Evolutionary conservation across 2,797 vertebrate genomes (phyloP), one percentile per base, ranked within the genome.

Genomic region (Neosilurus mollespiculum): DNA sequence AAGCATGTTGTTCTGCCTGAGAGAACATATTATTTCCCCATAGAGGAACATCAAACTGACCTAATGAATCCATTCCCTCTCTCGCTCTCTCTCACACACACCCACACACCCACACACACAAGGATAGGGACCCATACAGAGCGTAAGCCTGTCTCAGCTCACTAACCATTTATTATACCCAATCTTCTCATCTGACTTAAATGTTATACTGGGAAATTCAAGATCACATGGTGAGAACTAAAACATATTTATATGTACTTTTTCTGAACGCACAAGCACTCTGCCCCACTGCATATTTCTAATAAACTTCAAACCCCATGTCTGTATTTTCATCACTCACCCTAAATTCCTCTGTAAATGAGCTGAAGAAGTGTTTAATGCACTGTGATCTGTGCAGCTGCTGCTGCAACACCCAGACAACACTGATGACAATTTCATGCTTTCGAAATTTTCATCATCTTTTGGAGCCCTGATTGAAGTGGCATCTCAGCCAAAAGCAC

Each of bases 321-420:
- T 14, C 9, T n/a, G 59, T n/a, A 59, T 64, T n/a, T 75, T 62
- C 43, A 84, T 75, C 51, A 75, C 30, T 30, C 22, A 30, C 34
- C 18, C 30, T 61, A 62, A 73, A 65, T 80, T 58, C 77, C 26
- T 65, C 71, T 15, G 64, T 58, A 77, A 86, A 81, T 49, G 30
- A 43, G 66, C 16, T 76, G 69, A 83, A 64, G 66, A 12, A 59
- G 77, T 72, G 79, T 9, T 34, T 82, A 86, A 84, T 84, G 83
- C 34, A 78, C 83, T 85, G 62, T 88, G 87, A 80, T 73, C 11
- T 80, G 73, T 79, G 85, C 80, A 82, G 83, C 59, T 84, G 85
- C 59, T 84, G 85, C 79, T 53, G 66, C 78, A 65, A 53, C 75
- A 86, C 9, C 37, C 59, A 78, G 37, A 20, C 61, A 70, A 49